These are phyloP conservation scores for Aphyosemion australe DNA, from an alignment of 2,113 vertebrate genomes.

Conservation along the genomic window DNA sequence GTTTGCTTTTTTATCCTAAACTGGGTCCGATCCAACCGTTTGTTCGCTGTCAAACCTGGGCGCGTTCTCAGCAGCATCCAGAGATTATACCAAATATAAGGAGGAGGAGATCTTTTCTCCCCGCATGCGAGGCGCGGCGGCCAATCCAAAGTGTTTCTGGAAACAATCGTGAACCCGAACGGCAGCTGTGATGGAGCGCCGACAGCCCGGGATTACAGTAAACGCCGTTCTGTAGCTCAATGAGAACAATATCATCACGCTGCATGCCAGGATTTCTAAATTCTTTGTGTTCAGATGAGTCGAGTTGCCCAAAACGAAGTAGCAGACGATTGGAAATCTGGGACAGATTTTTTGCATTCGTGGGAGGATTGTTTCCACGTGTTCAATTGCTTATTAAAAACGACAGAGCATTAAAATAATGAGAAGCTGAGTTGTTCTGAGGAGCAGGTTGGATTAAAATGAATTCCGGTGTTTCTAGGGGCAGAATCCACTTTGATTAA, in stretches of 20 bases:
- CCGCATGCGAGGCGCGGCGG: slow-evolving; percentile 37
- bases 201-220: slow-evolving; percentile 65
- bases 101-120: slow-evolving; percentile 51
- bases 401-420: slow-evolving; percentile 39
- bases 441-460: slow-evolving; percentile 5
- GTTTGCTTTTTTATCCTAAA: slow-evolving; percentile 65
- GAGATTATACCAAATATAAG: slow-evolving; percentile 77
- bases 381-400: slow-evolving; percentile 27
- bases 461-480: slow-evolving; percentile 5
- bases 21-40: slow-evolving; percentile 62
- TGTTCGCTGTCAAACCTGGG: slow-evolving; percentile 58
- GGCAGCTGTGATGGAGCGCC: slow-evolving; percentile 58
- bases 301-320: slow-evolving; percentile 55
- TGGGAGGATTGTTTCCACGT: slow-evolving; percentile 49
- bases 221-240: slow-evolving; percentile 44
- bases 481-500: slow-evolving; percentile 17
- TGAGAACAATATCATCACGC: slow-evolving; percentile 59
- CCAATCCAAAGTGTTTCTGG: slow-evolving; percentile 66
- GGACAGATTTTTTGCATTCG: slow-evolving; percentile 44
- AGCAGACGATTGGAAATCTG: slow-evolving; percentile 56
- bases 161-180: slow-evolving; percentile 65
- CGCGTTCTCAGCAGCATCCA: slow-evolving; percentile 63
- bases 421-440: slow-evolving; percentile 10
- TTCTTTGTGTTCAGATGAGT: slow-evolving; percentile 59
- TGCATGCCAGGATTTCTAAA: slow-evolving; percentile 58